Base-by-base conservation (phyloP, 2,888 invertebrate genomes). In the Drosophila histrio region DNA sequence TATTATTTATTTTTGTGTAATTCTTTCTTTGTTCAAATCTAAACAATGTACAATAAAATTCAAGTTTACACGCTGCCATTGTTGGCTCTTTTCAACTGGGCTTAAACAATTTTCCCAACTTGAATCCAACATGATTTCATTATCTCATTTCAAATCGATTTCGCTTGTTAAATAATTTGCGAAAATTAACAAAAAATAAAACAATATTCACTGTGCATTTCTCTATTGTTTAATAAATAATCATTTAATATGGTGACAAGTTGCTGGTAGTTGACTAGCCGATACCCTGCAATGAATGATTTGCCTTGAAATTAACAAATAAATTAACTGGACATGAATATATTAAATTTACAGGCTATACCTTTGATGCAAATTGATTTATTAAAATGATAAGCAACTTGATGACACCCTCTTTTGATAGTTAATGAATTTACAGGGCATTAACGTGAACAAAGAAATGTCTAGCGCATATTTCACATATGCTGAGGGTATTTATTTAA, bases 141-240 rank as follows among this genome's bases (percentile, higher is more conserved):
- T 70, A 70, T 66, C 57, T 66, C 34, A 22, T 38, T 56, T 62
- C 53, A 81, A 77, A 81, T 61, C 68, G 74, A 73, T 57, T 77
- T 73, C 19, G 43, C 67, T 64, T 67, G 61, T 52, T 62, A n/a
- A 78, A 73, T 61, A 36, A 60, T 39, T 60, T 64, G 39, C 43
- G 8, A 19, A 47, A 30, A 2, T 7, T 6, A 2, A 34, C 44
- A 11, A 36, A 4, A 65, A 15, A 49, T 22, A 19, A 53, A 60
- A 34, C 15, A 50, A 52, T 36, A 11, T 43, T 46, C 34, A n/a
- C n/a, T 26, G 30, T 39, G 38, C 24, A 28, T 13, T 24, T 53
- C 15, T 49, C 26, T 22, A 9, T 13, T 5, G 8, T 54, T 63
- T 19, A 34, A 59, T 47, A 59, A 39, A 41, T 58, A 41, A 50